phyloP scores from a whole-genome alignment of 35 echinoderm and acorn worm genomes.

The Amphiura filiformis region DNA sequence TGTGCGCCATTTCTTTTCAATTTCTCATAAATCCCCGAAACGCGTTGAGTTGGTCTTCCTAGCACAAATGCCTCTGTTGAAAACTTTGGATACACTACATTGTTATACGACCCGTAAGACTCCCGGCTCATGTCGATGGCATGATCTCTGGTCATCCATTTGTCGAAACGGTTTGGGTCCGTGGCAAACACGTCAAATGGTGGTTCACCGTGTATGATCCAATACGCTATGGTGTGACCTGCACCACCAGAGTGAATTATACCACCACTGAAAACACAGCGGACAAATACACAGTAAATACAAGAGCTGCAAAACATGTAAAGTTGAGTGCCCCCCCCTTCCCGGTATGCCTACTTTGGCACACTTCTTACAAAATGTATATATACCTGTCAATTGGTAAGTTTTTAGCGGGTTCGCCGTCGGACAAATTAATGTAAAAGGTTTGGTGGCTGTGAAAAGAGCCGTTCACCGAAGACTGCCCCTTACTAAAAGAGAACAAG shows the following conservation, averaged over 20 bases:
- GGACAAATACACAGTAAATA: too few relatives aligned
- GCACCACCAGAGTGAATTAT: slow-evolving; percentile 28
- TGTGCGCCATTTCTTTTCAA: slow-evolving; percentile 16
- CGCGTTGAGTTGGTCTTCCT: slow-evolving; percentile 20
- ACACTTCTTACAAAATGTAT: too few relatives aligned
- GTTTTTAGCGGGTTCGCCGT: too few relatives aligned
- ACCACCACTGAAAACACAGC: slow-evolving; percentile 19
- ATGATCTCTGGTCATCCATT: slow-evolving; percentile 29
- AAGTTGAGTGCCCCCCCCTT: too few relatives aligned
- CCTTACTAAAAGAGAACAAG: too few relatives aligned
- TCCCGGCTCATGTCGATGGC: slow-evolving; percentile 5
- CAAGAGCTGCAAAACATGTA: too few relatives aligned
- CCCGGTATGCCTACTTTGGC: too few relatives aligned
- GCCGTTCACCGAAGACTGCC: too few relatives aligned
- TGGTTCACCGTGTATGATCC: slow-evolving; percentile 45
- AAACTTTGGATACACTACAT: slow-evolving; percentile 14
- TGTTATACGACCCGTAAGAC: slow-evolving; percentile 16
- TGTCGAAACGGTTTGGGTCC: slow-evolving; percentile 33
- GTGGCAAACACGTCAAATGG: slow-evolving; percentile 28
- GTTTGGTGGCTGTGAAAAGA: too few relatives aligned
- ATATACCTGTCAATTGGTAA: too few relatives aligned
- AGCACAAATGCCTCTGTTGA: not conserved
- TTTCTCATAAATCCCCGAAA: slow-evolving; percentile 17
- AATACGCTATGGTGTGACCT: slow-evolving; percentile 7
- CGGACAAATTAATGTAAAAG: too few relatives aligned